Base-by-base conservation (phyloP, 2,113 vertebrate genomes). In the Chascanopsetta lugubris region DNA sequence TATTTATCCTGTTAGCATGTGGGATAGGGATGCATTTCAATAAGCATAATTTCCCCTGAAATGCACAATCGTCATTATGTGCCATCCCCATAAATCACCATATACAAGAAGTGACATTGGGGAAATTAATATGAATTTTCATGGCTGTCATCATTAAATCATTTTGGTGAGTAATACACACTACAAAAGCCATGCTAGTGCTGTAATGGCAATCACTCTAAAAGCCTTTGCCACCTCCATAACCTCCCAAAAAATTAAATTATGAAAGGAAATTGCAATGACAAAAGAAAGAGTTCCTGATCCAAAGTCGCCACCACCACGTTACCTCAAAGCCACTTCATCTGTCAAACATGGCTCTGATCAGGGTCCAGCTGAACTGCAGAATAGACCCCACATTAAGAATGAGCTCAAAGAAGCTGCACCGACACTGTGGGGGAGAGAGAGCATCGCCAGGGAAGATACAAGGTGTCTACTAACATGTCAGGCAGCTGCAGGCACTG, bases 1-100 rank as follows among this genome's bases (percentile, higher is more conserved):
- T 24, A 58, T 47, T 64, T 24, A 21, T 42, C 47, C 70, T 75
- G 56, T 4, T 42, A n/a, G 6, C 38, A 6, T 40, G 56, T 64
- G 45, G 60, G 34, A 51, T 72, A 32, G 43, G 15, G 25, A 47
- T 63, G 26, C 21, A 38, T 53, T 50, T 22, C 32, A 36, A 20
- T 29, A 50, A 4, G 30, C 26, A 30, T 25, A 48, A 38, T 67
- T 61, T 26, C 8, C n/a, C 2, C n/a, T 30, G 17, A 26, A 20
- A 3, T 26, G 24, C 54, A 47, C 38, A 42, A 38, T 38, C 8
- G 32, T 11, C 32, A 34, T 13, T 5, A 42, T 42, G 38, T 42
- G 17, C 4, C 38, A 15, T 7, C 17, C 17, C 9, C 48, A 20
- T 17, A 18, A 54, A 47, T 30, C 13, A 26, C 6, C 5, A 24